Conservation (phyloP, 2,888 invertebrate species). For the Melolontha melolontha region DNA sequence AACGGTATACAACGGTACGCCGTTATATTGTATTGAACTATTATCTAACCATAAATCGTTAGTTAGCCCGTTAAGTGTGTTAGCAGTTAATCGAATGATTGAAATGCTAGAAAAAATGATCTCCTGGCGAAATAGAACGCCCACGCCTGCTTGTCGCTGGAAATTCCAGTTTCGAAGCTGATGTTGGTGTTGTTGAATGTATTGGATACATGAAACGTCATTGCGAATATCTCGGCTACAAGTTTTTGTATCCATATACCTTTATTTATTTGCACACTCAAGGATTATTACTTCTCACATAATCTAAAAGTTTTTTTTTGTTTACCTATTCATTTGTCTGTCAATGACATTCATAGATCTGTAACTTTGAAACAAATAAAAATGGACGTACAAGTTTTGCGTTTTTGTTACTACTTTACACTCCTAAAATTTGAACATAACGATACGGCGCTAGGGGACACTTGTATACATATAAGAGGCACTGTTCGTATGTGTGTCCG, state of each 20-base stretch:
- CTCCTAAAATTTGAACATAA: too few species aligned
- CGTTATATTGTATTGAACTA: background rate
- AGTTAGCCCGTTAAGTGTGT: constrained; percentile 17
- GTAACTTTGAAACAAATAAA: too few species aligned
- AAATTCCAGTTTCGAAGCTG: background rate
- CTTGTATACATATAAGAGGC: too few species aligned
- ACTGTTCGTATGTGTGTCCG: too few species aligned
- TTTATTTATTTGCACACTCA: background rate
- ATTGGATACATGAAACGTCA: background rate
- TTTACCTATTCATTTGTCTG: too few species aligned
- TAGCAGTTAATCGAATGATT: constrained; percentile 14
- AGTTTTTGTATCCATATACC: background rate
- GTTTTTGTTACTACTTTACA: too few species aligned
- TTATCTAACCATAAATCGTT: constrained; percentile 4
- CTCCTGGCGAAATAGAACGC: constrained; percentile 2
- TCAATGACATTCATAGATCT: too few species aligned
- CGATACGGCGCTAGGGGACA: too few species aligned
- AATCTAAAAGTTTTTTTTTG: too few species aligned
- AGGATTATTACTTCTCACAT: too few species aligned
- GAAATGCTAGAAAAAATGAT: background rate
- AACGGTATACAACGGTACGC: background rate
- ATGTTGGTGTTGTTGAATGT: background rate
- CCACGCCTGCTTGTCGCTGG: constrained; percentile 11
- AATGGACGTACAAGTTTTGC: too few species aligned
- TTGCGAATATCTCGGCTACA: constrained; percentile 2